Conservation (phyloP, 2,888 invertebrate genomes). For the Atrina japonica region DNA sequence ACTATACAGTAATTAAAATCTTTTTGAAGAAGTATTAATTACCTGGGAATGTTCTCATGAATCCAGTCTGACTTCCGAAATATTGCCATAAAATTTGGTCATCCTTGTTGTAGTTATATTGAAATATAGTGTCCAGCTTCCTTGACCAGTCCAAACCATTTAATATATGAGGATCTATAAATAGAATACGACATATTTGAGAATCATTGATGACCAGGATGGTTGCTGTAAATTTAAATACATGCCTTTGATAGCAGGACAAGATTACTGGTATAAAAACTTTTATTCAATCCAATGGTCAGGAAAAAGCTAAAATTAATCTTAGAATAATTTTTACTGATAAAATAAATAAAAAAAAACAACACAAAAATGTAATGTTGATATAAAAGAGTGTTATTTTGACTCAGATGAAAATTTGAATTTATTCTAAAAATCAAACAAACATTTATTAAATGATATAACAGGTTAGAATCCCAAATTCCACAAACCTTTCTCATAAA, state of each 20-base stretch:
- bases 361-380: neutral
- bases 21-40: no score
- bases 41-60: constrained; percentile 82
- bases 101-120: constrained; percentile 78
- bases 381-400: neutral
- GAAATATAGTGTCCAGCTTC: constrained; percentile 80
- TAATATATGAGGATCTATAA: constrained; percentile 81
- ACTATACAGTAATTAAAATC: no score
- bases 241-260: no score
- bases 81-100: constrained; percentile 82
- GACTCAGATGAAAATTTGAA: neutral
- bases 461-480: no score
- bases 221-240: no score
- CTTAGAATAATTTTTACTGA: neutral
- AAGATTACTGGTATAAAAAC: no score
- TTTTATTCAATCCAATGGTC: no score
- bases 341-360: constrained; percentile 4
- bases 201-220: no score
- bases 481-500: constrained; percentile 81
- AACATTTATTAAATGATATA: no score
- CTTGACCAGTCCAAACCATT: constrained; percentile 82
- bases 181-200: constrained; percentile 8
- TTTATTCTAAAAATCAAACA: no score
- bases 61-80: constrained; percentile 82
- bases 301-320: no score